phyloP scores from a whole-genome alignment of 2,797 vertebrate species.

The Melanotaenia nigrans region DNA sequence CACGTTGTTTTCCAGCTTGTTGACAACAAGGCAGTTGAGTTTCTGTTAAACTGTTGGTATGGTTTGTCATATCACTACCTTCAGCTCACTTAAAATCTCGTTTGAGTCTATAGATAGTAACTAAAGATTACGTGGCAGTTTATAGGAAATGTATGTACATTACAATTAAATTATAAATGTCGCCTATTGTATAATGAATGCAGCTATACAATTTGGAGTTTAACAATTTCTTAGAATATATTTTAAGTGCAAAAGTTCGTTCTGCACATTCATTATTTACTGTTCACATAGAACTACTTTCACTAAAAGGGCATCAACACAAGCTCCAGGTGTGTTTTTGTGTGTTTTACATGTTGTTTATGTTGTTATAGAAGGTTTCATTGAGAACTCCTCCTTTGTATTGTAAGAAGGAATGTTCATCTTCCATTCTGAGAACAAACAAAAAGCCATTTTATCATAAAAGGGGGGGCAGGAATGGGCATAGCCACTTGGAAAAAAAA shows the following conservation, averaged over 20 bases:
- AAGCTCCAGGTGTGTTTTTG: background rate
- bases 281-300: background rate
- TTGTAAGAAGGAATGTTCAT: background rate
- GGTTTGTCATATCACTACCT: background rate
- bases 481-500: background rate
- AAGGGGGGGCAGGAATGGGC: background rate
- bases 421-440: background rate
- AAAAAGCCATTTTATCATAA: no score
- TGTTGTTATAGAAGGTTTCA: background rate
- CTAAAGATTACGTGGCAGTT: background rate
- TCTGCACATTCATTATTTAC: background rate
- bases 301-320: background rate
- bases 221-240: no score
- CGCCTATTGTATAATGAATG: background rate
- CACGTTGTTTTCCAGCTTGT: slow-evolving; percentile 51
- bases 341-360: background rate
- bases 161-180: background rate
- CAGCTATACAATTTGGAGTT: background rate
- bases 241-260: background rate
- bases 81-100: background rate
- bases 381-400: background rate
- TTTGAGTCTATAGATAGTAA: background rate
- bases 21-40: slow-evolving; percentile 38
- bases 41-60: slow-evolving; percentile 3
- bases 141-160: background rate